Conservation (phyloP, 2,797 vertebrate species). For the Propithecus deckenii region DNA sequence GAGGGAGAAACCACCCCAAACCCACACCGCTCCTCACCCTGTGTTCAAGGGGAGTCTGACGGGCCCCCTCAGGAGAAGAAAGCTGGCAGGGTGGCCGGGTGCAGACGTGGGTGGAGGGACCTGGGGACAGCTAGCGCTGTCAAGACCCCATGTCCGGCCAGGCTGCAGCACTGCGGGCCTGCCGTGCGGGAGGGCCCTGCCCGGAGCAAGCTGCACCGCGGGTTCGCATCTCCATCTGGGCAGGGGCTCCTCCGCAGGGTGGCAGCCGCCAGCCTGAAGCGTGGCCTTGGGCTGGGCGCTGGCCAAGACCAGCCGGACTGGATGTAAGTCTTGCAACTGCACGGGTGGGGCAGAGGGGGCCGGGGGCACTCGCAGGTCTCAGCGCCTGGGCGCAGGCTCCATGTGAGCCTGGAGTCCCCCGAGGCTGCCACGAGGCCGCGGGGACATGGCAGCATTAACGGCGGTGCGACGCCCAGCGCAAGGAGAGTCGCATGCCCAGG, state of each 20-base stretch:
- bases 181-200: no score
- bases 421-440: neutral
- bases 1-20: neutral
- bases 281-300: no score
- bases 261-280: neutral
- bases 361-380: neutral
- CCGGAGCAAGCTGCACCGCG: accelerated
- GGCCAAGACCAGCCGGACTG: accelerated
- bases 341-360: no score
- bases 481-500: accelerated
- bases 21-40: neutral
- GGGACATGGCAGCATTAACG: neutral
- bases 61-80: neutral
- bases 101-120: neutral
- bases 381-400: neutral
- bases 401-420: neutral
- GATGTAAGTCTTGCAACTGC: neutral
- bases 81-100: no score
- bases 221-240: neutral
- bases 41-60: neutral
- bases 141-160: neutral
- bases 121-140: neutral
- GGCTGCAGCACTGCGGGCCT: no score
- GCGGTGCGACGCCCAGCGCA: accelerated
- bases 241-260: no score